Evolutionary conservation across 2,797 vertebrate genomes (phyloP), one percentile per base, ranked within the genome.

Genomic region (Alectoris magna): DNA sequence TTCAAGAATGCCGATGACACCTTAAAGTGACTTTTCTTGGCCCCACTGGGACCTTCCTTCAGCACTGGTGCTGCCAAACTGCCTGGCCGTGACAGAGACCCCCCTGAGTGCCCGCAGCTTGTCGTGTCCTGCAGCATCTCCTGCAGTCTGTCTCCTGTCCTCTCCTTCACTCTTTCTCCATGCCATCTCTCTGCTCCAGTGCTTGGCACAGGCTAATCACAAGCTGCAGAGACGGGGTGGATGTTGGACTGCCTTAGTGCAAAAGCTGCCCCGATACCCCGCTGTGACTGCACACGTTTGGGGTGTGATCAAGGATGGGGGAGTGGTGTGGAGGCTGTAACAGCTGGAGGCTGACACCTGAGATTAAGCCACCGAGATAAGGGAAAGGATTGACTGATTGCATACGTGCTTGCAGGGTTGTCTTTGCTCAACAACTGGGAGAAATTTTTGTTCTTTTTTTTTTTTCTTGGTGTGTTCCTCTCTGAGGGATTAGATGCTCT

Each of bases 1-100:
- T 99, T 99, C 97, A 99, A 99, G 98, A 99, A 98, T 4, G 98
- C 98, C 74, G 99, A 99, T 43, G 99, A 99, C 97, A 98, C 98
- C 97, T 98, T 99, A 84, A 99, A 99, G 98, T 99, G 98, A 99
- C 93, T 91, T 90, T 36, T 64, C 88, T 48, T 51, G 39, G 91
- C 90, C 81, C 64, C 1, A 0, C 31, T 1, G 4, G 88, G 84
- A 92, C 71, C 85, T 8, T 91, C 84, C 88, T 69, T 91, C 60
- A 72, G 84, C 87, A 91, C 68, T 4, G 86, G 91, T 95, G 95
- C 93, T 95, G 94, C 87, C 89, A 81, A 90, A 89, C 86, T 87
- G 59, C 67, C 93, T 90, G 84, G 73, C 85, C 74, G 78, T 92
- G 87, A 94, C 92, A 58, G 95, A 88, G 77, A 86, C 43, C 72